Base-by-base conservation (phyloP, 2,113 vertebrate genomes). In the Globicephala melas region DNA sequence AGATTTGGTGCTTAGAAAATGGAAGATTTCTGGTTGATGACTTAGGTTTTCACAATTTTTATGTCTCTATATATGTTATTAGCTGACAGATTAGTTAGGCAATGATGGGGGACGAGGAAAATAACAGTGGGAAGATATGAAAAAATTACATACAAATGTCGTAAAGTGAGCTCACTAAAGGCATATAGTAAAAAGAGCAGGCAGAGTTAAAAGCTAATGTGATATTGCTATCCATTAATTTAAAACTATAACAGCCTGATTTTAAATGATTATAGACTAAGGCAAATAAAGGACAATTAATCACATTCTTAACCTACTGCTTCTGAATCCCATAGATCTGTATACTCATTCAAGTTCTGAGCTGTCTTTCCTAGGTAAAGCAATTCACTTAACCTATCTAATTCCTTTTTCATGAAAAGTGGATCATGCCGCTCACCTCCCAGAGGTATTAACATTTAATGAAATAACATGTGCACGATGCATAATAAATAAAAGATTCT, bases 391-490 rank as follows among this genome's bases (percentile, higher is more conserved):
- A 77, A 94, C 50, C 68, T 70, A 31, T 55, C 91, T 63, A 82
- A 47, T 44, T 92, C 25, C 70, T 91, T 55, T 94, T 83, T 82
- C n/a, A 77, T 83, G 55, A 92, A 84, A 94, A 91, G 17, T 67
- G 3, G 6, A 11, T 71, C 81, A 89, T 53, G 83, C 13, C 38
- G 71, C 31, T 26, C 53, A 96, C 60, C 2, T 71, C 17, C 17
- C 11, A 68, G 44, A 92, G 12, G 10, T 28, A 92, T 92, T 88
- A 92, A 10, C 53, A 85, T 68, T 94, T 85, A 90, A 71, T 63
- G n/a, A 90, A 95, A 87, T 89, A 82, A 58, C 38, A 81, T 36
- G 33, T 33, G 20, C 10, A 28, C 0, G 33, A 38, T 38, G 65
- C 0, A 91, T 91, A 82, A 88, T 8, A 44, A 83, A 73, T 50